phyloP scores from a whole-genome alignment of 2,797 vertebrate genomes.

The Scleropages formosus region DNA sequence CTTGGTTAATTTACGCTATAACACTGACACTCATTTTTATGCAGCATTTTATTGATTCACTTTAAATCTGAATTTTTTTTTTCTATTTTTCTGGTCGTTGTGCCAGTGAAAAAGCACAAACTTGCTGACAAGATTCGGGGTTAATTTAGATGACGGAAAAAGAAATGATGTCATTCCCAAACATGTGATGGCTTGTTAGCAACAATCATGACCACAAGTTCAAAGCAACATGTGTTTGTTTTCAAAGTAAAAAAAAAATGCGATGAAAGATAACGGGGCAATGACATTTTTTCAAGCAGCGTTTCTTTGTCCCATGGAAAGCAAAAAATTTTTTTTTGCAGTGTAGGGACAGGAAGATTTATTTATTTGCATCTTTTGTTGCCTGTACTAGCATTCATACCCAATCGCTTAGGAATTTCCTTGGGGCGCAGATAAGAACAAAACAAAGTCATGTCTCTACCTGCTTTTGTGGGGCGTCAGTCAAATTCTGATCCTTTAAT shows the following conservation, averaged over 20 bases:
- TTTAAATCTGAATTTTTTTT: no score
- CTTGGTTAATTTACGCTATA: neutral
- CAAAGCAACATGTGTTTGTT: constrained; percentile 50
- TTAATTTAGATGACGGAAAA: constrained; percentile 38
- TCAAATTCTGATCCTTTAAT: constrained; percentile 51
- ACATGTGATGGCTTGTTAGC: constrained; percentile 58
- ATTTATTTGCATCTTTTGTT: constrained; percentile 51
- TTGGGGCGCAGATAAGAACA: constrained; percentile 38
- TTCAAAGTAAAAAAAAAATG: constrained; percentile 47
- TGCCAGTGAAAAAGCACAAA: neutral
- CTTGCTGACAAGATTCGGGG: constrained; percentile 15
- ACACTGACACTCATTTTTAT: neutral
- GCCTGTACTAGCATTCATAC: constrained; percentile 35
- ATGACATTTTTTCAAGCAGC: constrained; percentile 18
- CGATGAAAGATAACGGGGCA: constrained; percentile 52
- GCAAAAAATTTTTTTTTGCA: constrained; percentile 43
- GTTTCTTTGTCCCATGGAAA: constrained; percentile 29
- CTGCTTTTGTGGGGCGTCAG: constrained; percentile 47
- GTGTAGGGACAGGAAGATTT: constrained; percentile 45
- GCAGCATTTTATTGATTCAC: neutral
- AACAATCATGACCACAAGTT: constrained; percentile 61
- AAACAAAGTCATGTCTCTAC: constrained; percentile 49
- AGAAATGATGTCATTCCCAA: constrained; percentile 63
- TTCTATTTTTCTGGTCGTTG: neutral
- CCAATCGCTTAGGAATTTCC: constrained; percentile 43